Base-by-base conservation (phyloP, 1,140 invertebrate genomes). In the Anastrepha obliqua region DNA sequence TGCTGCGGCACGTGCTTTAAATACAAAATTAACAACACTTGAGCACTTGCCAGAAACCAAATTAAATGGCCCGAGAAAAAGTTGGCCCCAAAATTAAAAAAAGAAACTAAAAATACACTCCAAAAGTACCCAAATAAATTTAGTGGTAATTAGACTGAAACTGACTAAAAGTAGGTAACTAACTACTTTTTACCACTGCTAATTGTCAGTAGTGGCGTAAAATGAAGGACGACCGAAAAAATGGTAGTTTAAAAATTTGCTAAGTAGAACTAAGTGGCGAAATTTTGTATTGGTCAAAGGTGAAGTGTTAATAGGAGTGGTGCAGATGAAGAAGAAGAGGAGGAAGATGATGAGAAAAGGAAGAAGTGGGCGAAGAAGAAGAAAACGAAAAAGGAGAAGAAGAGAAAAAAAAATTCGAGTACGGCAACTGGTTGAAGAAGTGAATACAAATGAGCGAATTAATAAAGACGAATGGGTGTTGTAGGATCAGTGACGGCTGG, bases 391-490 rank as follows among this genome's bases (percentile, higher is more conserved):
- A 2, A 29, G 29, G 2, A 74, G 39, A 8, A 15, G 11, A 74
- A 7, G 15, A 17, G 29, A 42, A 5, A 13, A 42, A 5, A 13
- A 70, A 9, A 0, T n/a, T 15, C 42, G 4, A 74, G 74, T 29
- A 47, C 7, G 20, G 47, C 74, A 20, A 81, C 47, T 81, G 42
- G 74, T 81, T 81, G 47, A 29, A 81, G 74, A 81, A 81, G 20
- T 81, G 74, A 81, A 81, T 81, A 81, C 74, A 81, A 81, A 81
- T 81, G 74, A 81, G 74, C 20, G 7, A 6, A 51, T 81, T 81
- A 55, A 81, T 55, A 20, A 81, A 51, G 44, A 29, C 47, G 9
- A 55, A 81, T 55, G 20, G 70, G 13, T 74, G 44, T 20, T 74
- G 29, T 29, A 29, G 70, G 70, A 7, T 74, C 42, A n/a, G 15